These are phyloP conservation scores for Aphaenogaster floridana DNA, from an alignment of 1,140 invertebrate species.

Conservation along the genomic window DNA sequence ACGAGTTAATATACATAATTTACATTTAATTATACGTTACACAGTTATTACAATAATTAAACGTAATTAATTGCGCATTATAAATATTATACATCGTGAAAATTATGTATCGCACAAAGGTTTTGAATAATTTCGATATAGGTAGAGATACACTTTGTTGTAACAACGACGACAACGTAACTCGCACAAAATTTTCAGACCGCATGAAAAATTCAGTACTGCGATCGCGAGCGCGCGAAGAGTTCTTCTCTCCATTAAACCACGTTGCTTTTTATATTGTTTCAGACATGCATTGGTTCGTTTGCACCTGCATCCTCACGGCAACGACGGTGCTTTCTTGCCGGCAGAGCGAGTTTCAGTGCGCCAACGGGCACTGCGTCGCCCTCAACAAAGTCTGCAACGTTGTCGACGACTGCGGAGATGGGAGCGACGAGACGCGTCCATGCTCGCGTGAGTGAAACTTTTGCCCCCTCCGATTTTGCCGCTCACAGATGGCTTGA, in stretches of 20 bases:
- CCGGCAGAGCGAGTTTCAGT: conserved; percentile 93
- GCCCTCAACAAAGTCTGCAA: conserved; percentile 94
- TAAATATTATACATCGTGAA: not conserved
- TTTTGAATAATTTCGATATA: conserved; percentile 5
- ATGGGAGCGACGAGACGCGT: conserved; percentile 93
- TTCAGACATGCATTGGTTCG: conserved; percentile 84
- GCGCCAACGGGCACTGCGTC: conserved; percentile 93
- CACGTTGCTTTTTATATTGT: conserved; percentile 47
- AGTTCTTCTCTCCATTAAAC: not conserved
- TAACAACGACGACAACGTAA: too few species aligned
- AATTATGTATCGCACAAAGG: not conserved
- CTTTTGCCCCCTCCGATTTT: conserved; percentile 49
- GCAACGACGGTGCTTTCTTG: conserved; percentile 87
- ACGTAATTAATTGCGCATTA: not conserved
- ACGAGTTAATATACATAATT: not conserved
- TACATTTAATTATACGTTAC: not conserved
- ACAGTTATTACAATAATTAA: not conserved
- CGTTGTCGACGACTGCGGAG: conserved; percentile 94
- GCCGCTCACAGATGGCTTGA: not conserved
- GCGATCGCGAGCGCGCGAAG: not conserved
- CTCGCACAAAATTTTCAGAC: not conserved
- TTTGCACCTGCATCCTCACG: conserved; percentile 81
- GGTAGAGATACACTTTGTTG: not conserved
- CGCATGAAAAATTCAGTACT: not conserved
- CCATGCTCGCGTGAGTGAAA: conserved; percentile 94